Conservation (phyloP, 2,797 vertebrate genomes). For the Peromyscus attwateri region DNA sequence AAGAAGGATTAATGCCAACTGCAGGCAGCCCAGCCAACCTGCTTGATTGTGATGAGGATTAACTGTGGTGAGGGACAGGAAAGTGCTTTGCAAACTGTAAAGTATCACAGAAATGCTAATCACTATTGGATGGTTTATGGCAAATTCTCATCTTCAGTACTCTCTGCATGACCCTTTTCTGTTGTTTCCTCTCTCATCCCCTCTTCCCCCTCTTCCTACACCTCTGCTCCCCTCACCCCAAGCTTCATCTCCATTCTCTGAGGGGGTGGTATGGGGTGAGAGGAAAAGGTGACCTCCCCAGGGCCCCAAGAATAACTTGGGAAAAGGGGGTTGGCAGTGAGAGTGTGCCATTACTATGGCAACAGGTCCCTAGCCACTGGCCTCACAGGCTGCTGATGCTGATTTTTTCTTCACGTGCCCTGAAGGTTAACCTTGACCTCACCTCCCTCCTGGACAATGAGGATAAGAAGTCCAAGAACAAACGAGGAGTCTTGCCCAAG, state of each 20-base stretch:
- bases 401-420: conserved; percentile 81
- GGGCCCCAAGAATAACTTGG: conserved; percentile 56
- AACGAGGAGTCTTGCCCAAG: conserved; percentile 97
- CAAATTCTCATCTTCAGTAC: neutral
- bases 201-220: neutral
- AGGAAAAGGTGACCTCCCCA: conserved; percentile 62
- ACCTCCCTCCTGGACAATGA: conserved; percentile 96
- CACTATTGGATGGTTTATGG: neutral
- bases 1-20: neutral
- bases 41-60: neutral
- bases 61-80: neutral
- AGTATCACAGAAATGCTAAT: conserved; percentile 27
- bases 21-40: neutral
- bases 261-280: conserved; percentile 28
- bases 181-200: neutral
- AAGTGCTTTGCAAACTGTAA: neutral
- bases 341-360: conserved; percentile 90
- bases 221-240: neutral
- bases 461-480: conserved; percentile 99
- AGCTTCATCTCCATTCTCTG: conserved; percentile 52
- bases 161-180: conserved; percentile 50
- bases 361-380: conserved; percentile 85
- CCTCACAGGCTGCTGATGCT: conserved; percentile 80
- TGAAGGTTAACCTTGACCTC: conserved; percentile 97
- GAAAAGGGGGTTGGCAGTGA: conserved; percentile 72